phyloP scores from a whole-genome alignment of 2,797 vertebrate species.

The Tokudaia tokunoshimensis region DNA sequence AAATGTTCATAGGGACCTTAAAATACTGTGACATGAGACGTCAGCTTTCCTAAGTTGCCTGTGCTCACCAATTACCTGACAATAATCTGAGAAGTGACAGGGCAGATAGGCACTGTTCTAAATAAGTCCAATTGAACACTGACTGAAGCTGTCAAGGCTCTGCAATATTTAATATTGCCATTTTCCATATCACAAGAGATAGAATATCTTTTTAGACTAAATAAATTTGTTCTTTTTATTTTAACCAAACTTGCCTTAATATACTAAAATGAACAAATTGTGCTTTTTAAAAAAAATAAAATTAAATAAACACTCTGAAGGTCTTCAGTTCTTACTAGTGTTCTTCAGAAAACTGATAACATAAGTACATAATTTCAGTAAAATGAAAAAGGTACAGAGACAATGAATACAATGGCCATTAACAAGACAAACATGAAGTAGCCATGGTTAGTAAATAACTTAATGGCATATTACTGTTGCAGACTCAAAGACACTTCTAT shows the following conservation, averaged over 20 bases:
- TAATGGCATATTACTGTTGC: neutral
- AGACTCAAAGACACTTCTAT: neutral
- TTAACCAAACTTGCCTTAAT: constrained; percentile 7
- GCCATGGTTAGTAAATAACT: neutral
- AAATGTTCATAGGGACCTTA: neutral
- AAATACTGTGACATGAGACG: neutral
- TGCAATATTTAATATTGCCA: neutral
- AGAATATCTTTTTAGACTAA: neutral
- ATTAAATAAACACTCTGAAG: neutral
- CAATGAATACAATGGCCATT: neutral
- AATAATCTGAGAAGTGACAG: neutral
- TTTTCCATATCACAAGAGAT: neutral
- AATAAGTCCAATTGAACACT: neutral
- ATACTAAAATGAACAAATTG: neutral
- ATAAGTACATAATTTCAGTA: neutral
- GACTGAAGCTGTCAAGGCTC: neutral
- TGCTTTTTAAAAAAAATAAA: neutral
- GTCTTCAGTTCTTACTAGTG: neutral
- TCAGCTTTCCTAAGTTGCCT: neutral
- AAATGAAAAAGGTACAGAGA: neutral
- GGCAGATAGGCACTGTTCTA: neutral
- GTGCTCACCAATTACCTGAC: neutral
- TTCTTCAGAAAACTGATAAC: neutral
- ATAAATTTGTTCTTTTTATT: neutral
- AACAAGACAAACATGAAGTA: neutral